These are phyloP conservation scores for Sphenopsis melanotis DNA, from an alignment of 2,797 vertebrate genomes.

Conservation along the genomic window DNA sequence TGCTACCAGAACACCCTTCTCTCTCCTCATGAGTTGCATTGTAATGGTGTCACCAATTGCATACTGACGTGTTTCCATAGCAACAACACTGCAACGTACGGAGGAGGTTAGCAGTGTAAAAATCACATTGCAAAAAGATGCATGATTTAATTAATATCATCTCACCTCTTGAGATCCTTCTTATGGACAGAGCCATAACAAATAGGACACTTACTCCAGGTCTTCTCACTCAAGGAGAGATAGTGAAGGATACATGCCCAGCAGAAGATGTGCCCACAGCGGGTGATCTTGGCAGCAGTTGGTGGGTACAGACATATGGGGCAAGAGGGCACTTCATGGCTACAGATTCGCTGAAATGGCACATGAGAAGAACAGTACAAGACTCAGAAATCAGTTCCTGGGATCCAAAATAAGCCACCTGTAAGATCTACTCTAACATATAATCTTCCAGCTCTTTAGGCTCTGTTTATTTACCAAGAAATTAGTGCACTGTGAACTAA, in stretches of 20 bases:
- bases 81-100: constrained; percentile 83
- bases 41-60: constrained; percentile 89
- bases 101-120: background rate
- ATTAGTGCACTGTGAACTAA: background rate
- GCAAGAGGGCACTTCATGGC: constrained; percentile 98
- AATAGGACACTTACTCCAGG: constrained; percentile 97
- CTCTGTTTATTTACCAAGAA: background rate
- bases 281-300: constrained; percentile 93
- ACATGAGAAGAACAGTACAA: background rate
- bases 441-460: background rate
- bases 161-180: constrained; percentile 94
- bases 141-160: background rate
- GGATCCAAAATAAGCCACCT: background rate
- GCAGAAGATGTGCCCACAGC: constrained; percentile 97
- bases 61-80: constrained; percentile 93
- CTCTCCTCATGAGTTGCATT: constrained; percentile 94
- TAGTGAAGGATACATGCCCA: constrained; percentile 99
- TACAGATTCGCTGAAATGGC: constrained; percentile 89
- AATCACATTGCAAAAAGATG: background rate
- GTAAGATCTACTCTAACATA: background rate
- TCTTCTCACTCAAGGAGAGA: constrained; percentile 92
- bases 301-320: constrained; percentile 98
- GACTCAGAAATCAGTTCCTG: background rate
- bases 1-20: constrained; percentile 92
- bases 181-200: constrained; percentile 92